A percentile compares a stretch with the other conserved stretches of the same genome.
These are phyloP conservation scores for Caenorhabditis drosophilae DNA, from an alignment of 2,888 invertebrate species.

Conservation along the genomic window DNA sequence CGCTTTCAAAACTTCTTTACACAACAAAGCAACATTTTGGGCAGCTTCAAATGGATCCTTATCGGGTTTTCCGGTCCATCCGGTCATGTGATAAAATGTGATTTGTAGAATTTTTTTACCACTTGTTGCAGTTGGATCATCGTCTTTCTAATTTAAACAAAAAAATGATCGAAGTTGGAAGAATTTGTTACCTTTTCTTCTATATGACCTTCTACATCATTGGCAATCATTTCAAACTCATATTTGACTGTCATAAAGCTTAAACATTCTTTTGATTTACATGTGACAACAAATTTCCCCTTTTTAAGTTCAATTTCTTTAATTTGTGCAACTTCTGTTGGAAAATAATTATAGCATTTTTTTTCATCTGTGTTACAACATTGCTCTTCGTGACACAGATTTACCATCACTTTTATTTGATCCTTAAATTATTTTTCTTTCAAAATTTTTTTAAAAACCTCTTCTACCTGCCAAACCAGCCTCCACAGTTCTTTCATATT, in stretches of 20 bases:
- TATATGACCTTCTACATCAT: background rate
- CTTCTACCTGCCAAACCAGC: slow-evolving; percentile 13
- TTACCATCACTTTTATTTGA: slow-evolving; percentile 17
- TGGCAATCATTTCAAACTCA: slow-evolving; percentile 3
- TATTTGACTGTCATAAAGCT: slow-evolving; percentile 13
- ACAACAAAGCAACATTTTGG: slow-evolving; percentile 1
- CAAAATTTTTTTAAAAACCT: no score
- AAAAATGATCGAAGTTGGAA: no score
- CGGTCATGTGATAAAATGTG: slow-evolving; percentile 3
- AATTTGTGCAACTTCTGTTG: slow-evolving; percentile 19
- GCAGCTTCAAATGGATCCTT: slow-evolving; percentile 5
- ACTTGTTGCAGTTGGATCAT: slow-evolving; percentile 1
- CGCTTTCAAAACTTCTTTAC: slow-evolving; percentile 2
- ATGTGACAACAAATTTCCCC: slow-evolving; percentile 16
- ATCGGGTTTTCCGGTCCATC: background rate
- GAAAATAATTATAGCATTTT: slow-evolving; percentile 41
- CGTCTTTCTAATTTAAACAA: no score
- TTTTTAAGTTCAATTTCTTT: slow-evolving; percentile 26
- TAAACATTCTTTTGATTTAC: slow-evolving; percentile 14
- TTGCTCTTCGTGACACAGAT: slow-evolving; percentile 22
- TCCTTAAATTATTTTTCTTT: no score
- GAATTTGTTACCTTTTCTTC: no score
- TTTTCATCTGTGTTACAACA: slow-evolving; percentile 22
- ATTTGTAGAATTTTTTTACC: background rate
- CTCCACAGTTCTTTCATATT: slow-evolving; percentile 20